Evolutionary conservation across 1,140 invertebrate genomes (phyloP).

Genomic region (Alviniconcha marisindica): DNA sequence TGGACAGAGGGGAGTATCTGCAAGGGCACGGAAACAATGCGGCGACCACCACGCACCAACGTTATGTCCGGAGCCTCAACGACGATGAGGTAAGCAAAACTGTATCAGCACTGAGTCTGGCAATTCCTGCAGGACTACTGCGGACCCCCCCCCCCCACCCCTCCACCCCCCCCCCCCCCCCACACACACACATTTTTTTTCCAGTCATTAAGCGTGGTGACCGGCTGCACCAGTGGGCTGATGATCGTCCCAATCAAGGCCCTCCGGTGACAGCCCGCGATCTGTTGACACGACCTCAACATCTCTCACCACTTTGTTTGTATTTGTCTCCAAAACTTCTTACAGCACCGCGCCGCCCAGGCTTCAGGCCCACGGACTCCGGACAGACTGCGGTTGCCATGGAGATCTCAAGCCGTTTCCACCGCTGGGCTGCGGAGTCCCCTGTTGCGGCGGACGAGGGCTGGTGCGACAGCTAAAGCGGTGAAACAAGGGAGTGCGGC

Average conservation of each 20-base stretch:
- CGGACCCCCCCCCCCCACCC: not conserved
- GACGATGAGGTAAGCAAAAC: no score
- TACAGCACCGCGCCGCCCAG: not conserved
- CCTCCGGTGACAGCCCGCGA: not conserved
- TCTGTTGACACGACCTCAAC: conserved; percentile 10
- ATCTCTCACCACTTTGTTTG: not conserved
- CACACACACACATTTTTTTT: not conserved
- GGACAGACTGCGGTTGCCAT: not conserved
- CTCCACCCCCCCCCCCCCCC: not conserved
- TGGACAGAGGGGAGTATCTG: no score
- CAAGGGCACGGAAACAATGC: no score
- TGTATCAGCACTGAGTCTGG: no score
- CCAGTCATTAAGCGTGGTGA: not conserved
- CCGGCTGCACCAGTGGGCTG: no score
- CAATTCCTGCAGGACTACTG: conserved; percentile 2
- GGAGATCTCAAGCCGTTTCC: not conserved
- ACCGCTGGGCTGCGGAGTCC: not conserved
- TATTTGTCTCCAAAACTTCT: conserved; percentile 17
- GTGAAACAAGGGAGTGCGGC: conserved; percentile 1
- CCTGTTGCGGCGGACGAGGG: not conserved
- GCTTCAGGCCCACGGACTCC: not conserved
- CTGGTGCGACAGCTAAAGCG: not conserved
- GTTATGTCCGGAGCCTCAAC: no score
- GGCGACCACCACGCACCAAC: no score
- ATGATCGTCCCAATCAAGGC: not conserved